Conservation (phyloP, 2,888 invertebrate genomes). For the Thalpophila matura region DNA sequence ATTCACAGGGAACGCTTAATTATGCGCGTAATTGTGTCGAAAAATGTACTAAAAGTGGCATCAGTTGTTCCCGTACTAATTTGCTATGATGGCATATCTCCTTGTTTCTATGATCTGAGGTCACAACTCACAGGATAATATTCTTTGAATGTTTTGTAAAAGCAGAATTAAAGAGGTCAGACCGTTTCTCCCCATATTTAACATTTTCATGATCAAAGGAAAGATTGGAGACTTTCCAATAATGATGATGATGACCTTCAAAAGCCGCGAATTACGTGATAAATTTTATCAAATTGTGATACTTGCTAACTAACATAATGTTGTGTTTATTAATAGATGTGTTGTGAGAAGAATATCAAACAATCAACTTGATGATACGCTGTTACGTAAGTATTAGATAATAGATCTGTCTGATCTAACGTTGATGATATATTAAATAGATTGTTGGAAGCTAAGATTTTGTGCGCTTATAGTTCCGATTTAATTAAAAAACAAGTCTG, state of each 20-base stretch:
- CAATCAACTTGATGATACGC: constrained; percentile 10
- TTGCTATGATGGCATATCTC: too few relatives aligned
- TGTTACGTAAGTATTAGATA: constrained; percentile 25
- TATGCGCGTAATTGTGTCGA: too few relatives aligned
- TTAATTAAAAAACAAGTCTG: too few relatives aligned
- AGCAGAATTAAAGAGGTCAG: neutral
- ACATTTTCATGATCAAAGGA: neutral
- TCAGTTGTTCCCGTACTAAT: too few relatives aligned
- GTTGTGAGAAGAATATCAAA: constrained; percentile 17
- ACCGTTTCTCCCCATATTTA: too few relatives aligned
- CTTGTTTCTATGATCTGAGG: too few relatives aligned
- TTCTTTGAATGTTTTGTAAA: neutral
- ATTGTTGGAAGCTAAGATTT: neutral
- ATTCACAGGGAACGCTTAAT: too few relatives aligned
- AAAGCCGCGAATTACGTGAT: neutral
- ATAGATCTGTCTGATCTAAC: neutral
- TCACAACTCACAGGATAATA: too few relatives aligned
- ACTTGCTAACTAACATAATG: constrained; percentile 6
- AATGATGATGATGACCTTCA: neutral
- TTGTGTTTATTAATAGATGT: neutral
- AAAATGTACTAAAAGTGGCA: too few relatives aligned
- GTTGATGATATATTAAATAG: neutral
- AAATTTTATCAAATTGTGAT: neutral
- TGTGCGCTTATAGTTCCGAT: too few relatives aligned
- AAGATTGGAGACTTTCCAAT: neutral